Evolutionary conservation across 2,113 vertebrate species (phyloP), one percentile per base, ranked within the genome.

Genomic region (Salvelinus namaycush): DNA sequence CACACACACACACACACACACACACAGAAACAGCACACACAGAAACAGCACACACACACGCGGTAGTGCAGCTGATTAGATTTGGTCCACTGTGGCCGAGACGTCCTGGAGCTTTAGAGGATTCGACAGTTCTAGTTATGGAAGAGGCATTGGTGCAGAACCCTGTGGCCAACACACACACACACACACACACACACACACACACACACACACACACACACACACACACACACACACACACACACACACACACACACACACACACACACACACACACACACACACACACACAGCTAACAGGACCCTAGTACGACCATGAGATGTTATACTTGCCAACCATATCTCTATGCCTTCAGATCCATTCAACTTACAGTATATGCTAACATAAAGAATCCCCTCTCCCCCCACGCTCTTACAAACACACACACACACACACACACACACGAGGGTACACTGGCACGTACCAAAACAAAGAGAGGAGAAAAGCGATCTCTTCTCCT

Each of bases 81-180:
- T 89, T 81, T 84, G 83, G 78, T 82, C 74, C 74, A 86, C 82
- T 71, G 76, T 71, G 78, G 83, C 81, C 74, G 49, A 68, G 80
- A 86, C 31, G 29, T 73, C 65, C 75, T 51, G 44, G 82, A 80
- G 84, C 82, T 86, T 85, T 84, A 88, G 73, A 81, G 75, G 79
- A 87, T 68, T 86, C 69, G 62, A 81, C 82, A 81, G 82, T 83
- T 87, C 81, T 87, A 72, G 75, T 88, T 87, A 84, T 81, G 78
- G 79, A 87, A 74, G 74, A 83, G 75, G 82, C 75, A 81, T 68
- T 29, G 79, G 74, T 48, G 51, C 75, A 49, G 70, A 85, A 75
- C 74, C 80, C 73, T 76, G 77, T 54, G 84, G 76, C 76, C 48
- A 72, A 69, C 74, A 80, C 6, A 6, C 68, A 70, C 75, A 54